These are phyloP conservation scores for Chaenodraco wilsoni DNA, from an alignment of 2,797 vertebrate genomes.

Conservation along the genomic window DNA sequence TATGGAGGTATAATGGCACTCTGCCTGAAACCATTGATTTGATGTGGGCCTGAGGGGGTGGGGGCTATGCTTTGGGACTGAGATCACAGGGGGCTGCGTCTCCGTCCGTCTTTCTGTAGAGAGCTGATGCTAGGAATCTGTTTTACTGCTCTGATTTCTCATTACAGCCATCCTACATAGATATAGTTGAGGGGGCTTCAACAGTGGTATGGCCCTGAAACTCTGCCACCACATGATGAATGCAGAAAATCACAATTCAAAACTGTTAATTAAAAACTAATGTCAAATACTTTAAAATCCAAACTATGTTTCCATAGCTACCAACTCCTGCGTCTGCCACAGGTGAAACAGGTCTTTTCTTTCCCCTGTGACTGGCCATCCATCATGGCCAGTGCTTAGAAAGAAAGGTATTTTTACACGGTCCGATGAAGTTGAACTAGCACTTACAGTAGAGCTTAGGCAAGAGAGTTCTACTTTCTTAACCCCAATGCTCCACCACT, in stretches of 20 bases:
- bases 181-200: background rate
- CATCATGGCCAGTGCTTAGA: constrained; percentile 2
- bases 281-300: background rate
- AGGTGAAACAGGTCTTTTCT: constrained; percentile 21
- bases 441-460: background rate
- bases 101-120: constrained; percentile 26
- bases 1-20: constrained; percentile 29
- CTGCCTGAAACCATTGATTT: constrained; percentile 56
- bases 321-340: constrained; percentile 27
- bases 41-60: constrained; percentile 32
- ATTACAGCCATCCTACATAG: constrained; percentile 15
- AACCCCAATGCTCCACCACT: background rate
- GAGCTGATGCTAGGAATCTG: constrained; percentile 21
- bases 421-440: background rate
- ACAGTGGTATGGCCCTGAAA: background rate
- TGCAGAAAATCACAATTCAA: background rate
- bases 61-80: constrained; percentile 14
- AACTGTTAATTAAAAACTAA: constrained; percentile 14
- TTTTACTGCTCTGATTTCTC: constrained; percentile 36
- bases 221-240: background rate
- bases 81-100: constrained; percentile 33
- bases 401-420: background rate
- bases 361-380: constrained; percentile 16
- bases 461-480: background rate
- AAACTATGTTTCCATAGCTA: constrained; percentile 51